phyloP scores from a whole-genome alignment of 2,888 invertebrate genomes.

The Opisthograptis luteolata region DNA sequence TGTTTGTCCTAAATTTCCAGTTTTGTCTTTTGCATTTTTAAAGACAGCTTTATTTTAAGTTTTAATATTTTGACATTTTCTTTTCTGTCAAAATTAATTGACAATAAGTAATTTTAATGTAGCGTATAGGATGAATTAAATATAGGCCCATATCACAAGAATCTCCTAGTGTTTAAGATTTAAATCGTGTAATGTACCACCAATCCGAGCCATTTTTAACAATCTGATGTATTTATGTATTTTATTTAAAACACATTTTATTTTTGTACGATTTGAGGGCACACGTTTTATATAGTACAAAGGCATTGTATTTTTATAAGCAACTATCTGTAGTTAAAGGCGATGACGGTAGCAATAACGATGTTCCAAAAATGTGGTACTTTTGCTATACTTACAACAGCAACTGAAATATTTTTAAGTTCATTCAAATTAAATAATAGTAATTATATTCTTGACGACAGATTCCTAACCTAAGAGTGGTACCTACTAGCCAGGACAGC shows the following conservation, averaged over 20 bases:
- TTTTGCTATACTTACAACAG: too few species aligned
- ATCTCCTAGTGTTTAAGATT: slow-evolving; percentile 47
- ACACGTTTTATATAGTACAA: slow-evolving; percentile 34
- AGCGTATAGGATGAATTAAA: slow-evolving; percentile 36
- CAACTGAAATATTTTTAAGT: too few species aligned
- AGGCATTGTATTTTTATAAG: slow-evolving; percentile 14
- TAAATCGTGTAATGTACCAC: slow-evolving; percentile 45
- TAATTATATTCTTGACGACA: too few species aligned
- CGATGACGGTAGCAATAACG: not conserved
- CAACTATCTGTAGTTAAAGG: not conserved
- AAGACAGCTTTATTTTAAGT: slow-evolving; percentile 9
- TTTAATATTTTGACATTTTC: slow-evolving; percentile 32
- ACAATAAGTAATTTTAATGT: slow-evolving; percentile 59
- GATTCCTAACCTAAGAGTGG: too few species aligned
- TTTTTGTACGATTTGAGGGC: slow-evolving; percentile 27
- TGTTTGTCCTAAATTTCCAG: too few species aligned
- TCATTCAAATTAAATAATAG: too few species aligned
- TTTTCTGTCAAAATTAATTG: slow-evolving; percentile 53
- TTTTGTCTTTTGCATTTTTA: slow-evolving; percentile 23
- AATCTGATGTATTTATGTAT: slow-evolving; percentile 41
- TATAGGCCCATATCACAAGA: slow-evolving; percentile 51
- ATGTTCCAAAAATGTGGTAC: not conserved
- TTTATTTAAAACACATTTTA: slow-evolving; percentile 33
- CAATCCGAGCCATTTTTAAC: slow-evolving; percentile 79
- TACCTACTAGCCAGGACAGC: too few species aligned